Evolutionary conservation across 2,888 invertebrate species (phyloP), one percentile per base, ranked within the genome.

Genomic region (Drosophila anceps): DNA sequence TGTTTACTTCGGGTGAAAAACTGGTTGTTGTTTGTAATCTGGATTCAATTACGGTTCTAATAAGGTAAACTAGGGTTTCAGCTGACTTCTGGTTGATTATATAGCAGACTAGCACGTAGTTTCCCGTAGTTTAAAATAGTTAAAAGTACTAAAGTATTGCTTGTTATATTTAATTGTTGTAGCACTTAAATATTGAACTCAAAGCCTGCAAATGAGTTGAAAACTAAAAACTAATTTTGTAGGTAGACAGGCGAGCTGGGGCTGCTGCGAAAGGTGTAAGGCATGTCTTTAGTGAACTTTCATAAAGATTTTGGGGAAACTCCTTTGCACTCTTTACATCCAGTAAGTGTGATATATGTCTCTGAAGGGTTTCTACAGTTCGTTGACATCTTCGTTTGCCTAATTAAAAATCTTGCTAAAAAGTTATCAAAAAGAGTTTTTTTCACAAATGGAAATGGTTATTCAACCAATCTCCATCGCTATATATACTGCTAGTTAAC

Each of bases 1-100:
- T n/a, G 24, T 39, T 63, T 39, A 39, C 12, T 55, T 15, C 10
- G 20, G 29, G n/a, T 0, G 2, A 20, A 33, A 50, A 51, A 33
- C 33, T 55, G 9, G 41, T 43, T 31, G 8, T 57, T 44, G 44
- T 46, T 57, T 46, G 12, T 27, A 35, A 24, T 5, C 24, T 27
- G 43, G 10, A 29, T 37, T 48, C 18, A 59, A 39, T 59, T 48
- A 15, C 48, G 20, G 29, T 39, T 20, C 0, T 29, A 37, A 48
- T 59, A 15, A 48, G 4, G 35, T 29, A 59, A 37, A 59, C 20
- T 10, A 15, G 1, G 9, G 15, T 15, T 59, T 59, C 27, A 48
- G 18, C 57, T 44, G 54, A 54, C 37, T 39, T 12, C 27, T 35
- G 37, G 12, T 27, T 37, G 15, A 51, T 13, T 51, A 13, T 35